Evolutionary conservation across 2,113 vertebrate genomes (phyloP), one percentile per base, ranked within the genome.

Genomic region (Campylorhamphus procurvoides): DNA sequence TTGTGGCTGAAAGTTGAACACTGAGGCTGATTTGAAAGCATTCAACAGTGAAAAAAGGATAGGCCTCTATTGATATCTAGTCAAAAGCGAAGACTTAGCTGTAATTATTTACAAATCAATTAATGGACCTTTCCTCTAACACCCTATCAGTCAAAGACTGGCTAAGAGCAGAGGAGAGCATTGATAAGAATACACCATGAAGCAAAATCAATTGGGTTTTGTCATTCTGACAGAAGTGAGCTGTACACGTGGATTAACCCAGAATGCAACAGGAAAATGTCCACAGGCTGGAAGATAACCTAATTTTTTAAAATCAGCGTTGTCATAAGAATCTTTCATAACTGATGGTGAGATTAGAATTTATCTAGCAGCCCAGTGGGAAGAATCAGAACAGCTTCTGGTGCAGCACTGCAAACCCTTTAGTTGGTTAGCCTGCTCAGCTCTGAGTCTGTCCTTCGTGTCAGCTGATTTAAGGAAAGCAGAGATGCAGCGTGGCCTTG

Each of bases 31-130:
- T 95, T 95, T 93, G 92, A 97, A 96, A 93, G 94, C 94, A 97
- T 97, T 97, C 94, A 87, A 91, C 76, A 93, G 42, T 93, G 90
- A 79, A 95, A 93, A 96, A 97, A 95, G 59, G 89, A 95, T 73
- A 91, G 84, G 37, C 55, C 52, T 97, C 95, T 97, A 95, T 95
- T 93, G 89, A 96, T 94, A 79, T 58, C 59, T 89, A 78, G 93
- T 93, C 89, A 68, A 91, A 97, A 96, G 86, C 90, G 88, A 96
- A 97, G 93, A 96, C 85, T 96, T 96, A 95, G 95, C 84, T 96
- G 95, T 97, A 97, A 97, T 98, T 98, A 97, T 98, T 97, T 97
- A 96, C 89, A 97, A 96, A 98, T 98, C 97, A 97, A 97, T 98
- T 97, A 96, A 96, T 97, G 95, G 94, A 92, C 88, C 93, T 95